Evolutionary conservation across 2,797 vertebrate genomes (phyloP).

Genomic region (Neopelma chrysocephalum): DNA sequence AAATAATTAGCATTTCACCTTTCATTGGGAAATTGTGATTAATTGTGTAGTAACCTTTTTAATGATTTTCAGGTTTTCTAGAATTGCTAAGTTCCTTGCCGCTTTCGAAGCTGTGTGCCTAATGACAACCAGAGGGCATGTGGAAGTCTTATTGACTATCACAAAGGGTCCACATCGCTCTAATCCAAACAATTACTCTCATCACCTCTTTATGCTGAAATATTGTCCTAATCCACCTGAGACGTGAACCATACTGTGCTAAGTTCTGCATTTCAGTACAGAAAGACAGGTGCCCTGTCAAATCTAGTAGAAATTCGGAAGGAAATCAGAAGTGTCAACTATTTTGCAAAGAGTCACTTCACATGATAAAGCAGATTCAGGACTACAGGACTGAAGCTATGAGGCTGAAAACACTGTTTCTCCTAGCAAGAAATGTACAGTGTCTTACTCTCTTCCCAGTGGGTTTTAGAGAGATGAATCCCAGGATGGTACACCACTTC

Average conservation of each 20-base stretch:
- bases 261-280: background rate
- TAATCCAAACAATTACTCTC: slow-evolving; percentile 1
- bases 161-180: background rate
- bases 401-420: background rate
- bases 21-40: slow-evolving; percentile 22
- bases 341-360: background rate
- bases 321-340: background rate
- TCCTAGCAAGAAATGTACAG: background rate
- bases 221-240: background rate
- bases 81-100: background rate
- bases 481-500: background rate
- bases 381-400: background rate
- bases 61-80: slow-evolving; percentile 13
- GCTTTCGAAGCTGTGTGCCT: slow-evolving; percentile 6
- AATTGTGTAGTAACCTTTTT: slow-evolving; percentile 21
- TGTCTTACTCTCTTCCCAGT: background rate
- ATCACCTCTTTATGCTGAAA: background rate
- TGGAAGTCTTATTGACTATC: background rate
- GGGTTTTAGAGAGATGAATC: background rate
- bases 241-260: background rate
- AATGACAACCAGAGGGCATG: background rate
- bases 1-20: slow-evolving; percentile 54
- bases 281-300: background rate
- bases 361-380: background rate
- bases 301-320: background rate